Evolutionary conservation across 2,888 invertebrate genomes (phyloP), one percentile per base, ranked within the genome.

Genomic region (Sphinx pinastri): DNA sequence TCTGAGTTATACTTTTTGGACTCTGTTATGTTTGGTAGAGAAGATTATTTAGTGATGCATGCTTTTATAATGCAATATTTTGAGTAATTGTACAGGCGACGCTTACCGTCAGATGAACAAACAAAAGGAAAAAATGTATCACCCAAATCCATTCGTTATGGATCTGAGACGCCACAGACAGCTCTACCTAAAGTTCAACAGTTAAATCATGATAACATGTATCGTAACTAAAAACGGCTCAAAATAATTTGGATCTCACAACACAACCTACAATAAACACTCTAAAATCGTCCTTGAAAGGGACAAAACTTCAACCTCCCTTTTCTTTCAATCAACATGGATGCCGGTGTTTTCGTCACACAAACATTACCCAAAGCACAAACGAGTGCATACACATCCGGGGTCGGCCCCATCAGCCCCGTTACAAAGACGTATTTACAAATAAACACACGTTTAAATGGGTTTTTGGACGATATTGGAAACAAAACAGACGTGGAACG

Each of bases 311-410:
- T 19, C 19, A 16, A 19, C 11, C 10, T 19, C 4, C 19, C 6
- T 31, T 58, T 49, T 49, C 47, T 47, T 16, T 7, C 13, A 49
- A 49, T 19, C 47, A 12, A 16, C 16, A 19, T 49, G 63, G 45
- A 60, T 47, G 45, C 11, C 16, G 45, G 45, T 45, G 45, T 60
- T n/a, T 60, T 45, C 60, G 60, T 47, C 63, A 19, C 49, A 63
- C 63, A 63, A 49, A 49, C 19, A 63, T 60, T 60, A 45, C 45
- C 6, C 47, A 49, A 25, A 63, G 19, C 63, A 63, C 16, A 16
- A 19, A 19, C 25, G 58, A 68, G 51, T 71, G 74, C 71, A 70
- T 71, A 72, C 70, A 72, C 74, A 75, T 73, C 72, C 63, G 63
- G 63, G 19, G 38, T 8, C 38, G 38, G 8, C 38, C 63, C 63